phyloP scores from a whole-genome alignment of 1,140 invertebrate species.

The Lepidurus apus region DNA sequence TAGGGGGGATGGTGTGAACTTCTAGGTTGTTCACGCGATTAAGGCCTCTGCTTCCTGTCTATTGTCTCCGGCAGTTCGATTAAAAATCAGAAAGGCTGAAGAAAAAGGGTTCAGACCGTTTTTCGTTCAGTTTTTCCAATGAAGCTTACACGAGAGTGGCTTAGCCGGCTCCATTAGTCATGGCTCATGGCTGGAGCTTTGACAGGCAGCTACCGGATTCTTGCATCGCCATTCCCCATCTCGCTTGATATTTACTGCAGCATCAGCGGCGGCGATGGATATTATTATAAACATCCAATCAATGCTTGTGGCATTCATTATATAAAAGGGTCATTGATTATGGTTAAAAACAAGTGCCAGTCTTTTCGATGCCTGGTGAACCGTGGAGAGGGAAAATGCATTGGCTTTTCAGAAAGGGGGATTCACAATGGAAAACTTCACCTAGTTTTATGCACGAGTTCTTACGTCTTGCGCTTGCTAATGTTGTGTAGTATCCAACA shows the following conservation, averaged over 20 bases:
- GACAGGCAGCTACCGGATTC: slow-evolving; percentile 16
- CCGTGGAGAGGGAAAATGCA: too few relatives aligned
- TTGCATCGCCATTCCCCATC: not conserved
- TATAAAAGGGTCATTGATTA: not conserved
- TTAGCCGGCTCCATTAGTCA: slow-evolving; percentile 14
- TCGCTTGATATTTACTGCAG: slow-evolving; percentile 3
- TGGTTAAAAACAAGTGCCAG: not conserved
- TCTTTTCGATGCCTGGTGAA: too few relatives aligned
- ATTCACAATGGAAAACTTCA: too few relatives aligned
- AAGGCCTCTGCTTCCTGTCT: not conserved
- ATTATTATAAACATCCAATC: slow-evolving; percentile 2
- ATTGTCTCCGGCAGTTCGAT: not conserved
- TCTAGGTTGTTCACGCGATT: not conserved
- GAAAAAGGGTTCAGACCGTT: not conserved
- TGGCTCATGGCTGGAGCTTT: slow-evolving; percentile 18
- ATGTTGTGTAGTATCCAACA: too few relatives aligned
- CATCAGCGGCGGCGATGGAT: not conserved
- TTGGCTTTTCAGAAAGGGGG: too few relatives aligned
- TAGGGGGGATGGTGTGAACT: not conserved
- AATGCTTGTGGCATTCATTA: not conserved
- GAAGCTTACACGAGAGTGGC: slow-evolving; percentile 3
- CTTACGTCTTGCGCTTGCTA: too few relatives aligned
- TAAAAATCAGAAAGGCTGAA: not conserved
- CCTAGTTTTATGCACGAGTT: too few relatives aligned
- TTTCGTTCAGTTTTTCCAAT: not conserved